Percentiles rank a stretch among this genome's conserved stretches.
Evolutionary conservation across 92 coral and sea anemone genomes (phyloP).

Genomic region (Siderastrea radians): DNA sequence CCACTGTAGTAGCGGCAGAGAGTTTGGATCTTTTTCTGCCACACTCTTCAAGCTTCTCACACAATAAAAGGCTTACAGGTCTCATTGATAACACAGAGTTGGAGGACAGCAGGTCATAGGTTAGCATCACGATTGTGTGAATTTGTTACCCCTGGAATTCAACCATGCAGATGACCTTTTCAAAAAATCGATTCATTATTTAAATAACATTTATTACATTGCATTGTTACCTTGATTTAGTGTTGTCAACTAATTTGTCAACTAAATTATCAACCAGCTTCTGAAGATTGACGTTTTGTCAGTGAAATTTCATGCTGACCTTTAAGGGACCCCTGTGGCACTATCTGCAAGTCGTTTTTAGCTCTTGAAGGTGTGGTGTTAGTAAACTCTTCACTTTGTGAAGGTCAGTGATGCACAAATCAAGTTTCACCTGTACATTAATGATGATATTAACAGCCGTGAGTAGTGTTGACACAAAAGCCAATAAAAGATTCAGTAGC

Average conservation of each 20-base stretch:
- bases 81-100: slow-evolving; percentile 30
- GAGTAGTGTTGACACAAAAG: not conserved
- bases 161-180: too few species aligned
- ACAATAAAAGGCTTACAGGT: slow-evolving; percentile 22
- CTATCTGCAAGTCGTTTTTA: slow-evolving; percentile 6
- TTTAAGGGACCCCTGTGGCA: not conserved
- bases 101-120: slow-evolving; percentile 20
- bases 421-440: slow-evolving; percentile 14
- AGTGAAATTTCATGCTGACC: slow-evolving; percentile 3
- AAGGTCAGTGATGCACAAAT: slow-evolving; percentile 6
- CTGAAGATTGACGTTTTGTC: not conserved
- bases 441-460: not conserved
- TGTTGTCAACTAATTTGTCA: slow-evolving; percentile 9
- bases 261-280: not conserved
- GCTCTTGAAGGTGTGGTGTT: not conserved
- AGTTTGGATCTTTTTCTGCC: slow-evolving; percentile 25
- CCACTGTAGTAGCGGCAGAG: slow-evolving; percentile 42
- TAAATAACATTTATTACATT: too few species aligned
- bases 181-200: too few species aligned
- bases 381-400: not conserved
- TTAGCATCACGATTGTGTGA: too few species aligned
- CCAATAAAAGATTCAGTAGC: not conserved
- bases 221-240: slow-evolving; percentile 7
- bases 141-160: too few species aligned
- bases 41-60: slow-evolving; percentile 35